Conservation (phyloP, 2,888 invertebrate species). For the Euspilapteryx auroguttella region DNA sequence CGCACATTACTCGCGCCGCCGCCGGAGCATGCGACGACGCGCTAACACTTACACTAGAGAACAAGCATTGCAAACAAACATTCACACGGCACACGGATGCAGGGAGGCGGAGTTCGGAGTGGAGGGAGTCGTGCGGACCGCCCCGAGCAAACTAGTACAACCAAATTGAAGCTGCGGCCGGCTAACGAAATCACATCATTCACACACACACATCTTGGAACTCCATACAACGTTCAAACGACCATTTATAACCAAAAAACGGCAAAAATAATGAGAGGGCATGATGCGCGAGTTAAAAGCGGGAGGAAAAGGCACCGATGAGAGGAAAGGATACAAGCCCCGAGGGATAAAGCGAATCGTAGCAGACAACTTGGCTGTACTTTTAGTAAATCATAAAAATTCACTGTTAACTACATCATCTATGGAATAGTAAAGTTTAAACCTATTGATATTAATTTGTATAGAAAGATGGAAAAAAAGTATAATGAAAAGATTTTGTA, state of each 20-base stretch:
- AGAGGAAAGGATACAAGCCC: constrained; percentile 32
- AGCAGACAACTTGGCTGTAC: constrained; percentile 49
- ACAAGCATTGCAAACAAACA: constrained; percentile 26
- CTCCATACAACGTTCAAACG: too few relatives aligned
- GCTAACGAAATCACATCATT: constrained; percentile 16
- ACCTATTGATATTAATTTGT: too few relatives aligned
- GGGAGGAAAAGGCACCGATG: constrained; percentile 9
- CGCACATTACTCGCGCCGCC: constrained; percentile 44
- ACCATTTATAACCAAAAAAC: too few relatives aligned
- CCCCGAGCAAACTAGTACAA: too few relatives aligned
- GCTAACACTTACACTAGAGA: constrained; percentile 15
- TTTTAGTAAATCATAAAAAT: constrained; percentile 19
- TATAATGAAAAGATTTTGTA: too few relatives aligned
- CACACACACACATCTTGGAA: constrained; percentile 18
- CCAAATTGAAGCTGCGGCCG: constrained; percentile 29
- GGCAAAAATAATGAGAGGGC: constrained; percentile 4
- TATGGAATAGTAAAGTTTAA: constrained; percentile 3
- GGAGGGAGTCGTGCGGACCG: too few relatives aligned
- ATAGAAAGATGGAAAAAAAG: too few relatives aligned
- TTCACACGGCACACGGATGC: constrained; percentile 47
- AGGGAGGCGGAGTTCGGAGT: too few relatives aligned
- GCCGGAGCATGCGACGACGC: constrained; percentile 39
- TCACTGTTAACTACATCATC: constrained; percentile 9
- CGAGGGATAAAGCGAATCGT: constrained; percentile 26
- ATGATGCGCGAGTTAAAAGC: constrained; percentile 3